These are phyloP conservation scores for Paralvinella palmiformis DNA, from an alignment of 1,140 invertebrate genomes.

Conservation along the genomic window DNA sequence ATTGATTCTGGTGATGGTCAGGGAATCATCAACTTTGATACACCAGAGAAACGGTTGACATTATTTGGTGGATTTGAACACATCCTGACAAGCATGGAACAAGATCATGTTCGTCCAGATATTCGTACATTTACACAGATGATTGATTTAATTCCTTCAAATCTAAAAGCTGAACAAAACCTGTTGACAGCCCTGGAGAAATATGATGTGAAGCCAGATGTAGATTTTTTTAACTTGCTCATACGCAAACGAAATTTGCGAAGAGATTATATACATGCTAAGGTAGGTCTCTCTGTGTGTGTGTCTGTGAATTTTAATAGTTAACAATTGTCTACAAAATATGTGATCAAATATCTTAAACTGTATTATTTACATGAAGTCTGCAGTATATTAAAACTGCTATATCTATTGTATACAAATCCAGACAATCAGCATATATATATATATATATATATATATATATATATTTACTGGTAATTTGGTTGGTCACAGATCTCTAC, in stretches of 20 bases:
- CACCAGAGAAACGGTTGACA: constrained; percentile 52
- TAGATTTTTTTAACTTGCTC: constrained; percentile 77
- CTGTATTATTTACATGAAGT: background rate
- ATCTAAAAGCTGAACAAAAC: constrained; percentile 60
- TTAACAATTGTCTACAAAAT: background rate
- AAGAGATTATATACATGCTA: constrained; percentile 60
- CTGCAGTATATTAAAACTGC: background rate
- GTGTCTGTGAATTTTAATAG: too few species aligned
- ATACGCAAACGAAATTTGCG: constrained; percentile 71
- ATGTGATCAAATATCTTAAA: background rate
- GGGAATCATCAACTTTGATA: constrained; percentile 11
- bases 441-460: background rate
- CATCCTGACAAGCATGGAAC: constrained; percentile 68
- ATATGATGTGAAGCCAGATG: constrained; percentile 61
- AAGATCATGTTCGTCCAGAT: constrained; percentile 62
- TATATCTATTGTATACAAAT: background rate
- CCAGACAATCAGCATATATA: background rate
- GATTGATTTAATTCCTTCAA: constrained; percentile 64
- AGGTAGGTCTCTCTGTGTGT: constrained; percentile 48
- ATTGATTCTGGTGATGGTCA: too few species aligned
- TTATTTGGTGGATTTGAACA: constrained; percentile 72
- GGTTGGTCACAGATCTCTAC: too few species aligned
- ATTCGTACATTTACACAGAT: constrained; percentile 73
- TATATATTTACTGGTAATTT: too few species aligned
- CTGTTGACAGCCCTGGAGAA: constrained; percentile 58